Conservation (phyloP, 1,140 invertebrate genomes). For the Drosophila insularis region DNA sequence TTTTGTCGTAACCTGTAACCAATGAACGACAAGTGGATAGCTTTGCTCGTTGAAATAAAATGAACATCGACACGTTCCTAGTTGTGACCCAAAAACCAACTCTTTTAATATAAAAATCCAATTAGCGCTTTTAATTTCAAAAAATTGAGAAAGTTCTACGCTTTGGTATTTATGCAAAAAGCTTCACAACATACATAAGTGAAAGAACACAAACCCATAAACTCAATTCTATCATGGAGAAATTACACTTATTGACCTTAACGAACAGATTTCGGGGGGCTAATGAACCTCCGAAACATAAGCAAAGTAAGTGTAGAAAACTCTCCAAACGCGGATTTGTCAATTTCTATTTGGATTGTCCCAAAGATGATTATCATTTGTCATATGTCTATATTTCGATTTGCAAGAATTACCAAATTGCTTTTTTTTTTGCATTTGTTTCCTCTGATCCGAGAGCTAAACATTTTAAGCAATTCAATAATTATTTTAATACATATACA, state of each 20-base stretch:
- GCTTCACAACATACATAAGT: neutral
- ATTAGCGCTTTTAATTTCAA: neutral
- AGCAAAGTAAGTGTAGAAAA: no score
- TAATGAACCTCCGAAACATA: no score
- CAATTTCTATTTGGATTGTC: no score
- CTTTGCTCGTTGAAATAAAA: neutral
- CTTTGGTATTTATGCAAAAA: conserved; percentile 1
- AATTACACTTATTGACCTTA: no score
- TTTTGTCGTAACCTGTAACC: no score
- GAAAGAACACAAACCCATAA: neutral
- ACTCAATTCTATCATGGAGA: no score
- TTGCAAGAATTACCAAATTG: conserved; percentile 2
- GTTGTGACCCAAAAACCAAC: neutral
- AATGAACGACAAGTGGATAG: no score
- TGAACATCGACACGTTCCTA: neutral
- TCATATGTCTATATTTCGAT: neutral
- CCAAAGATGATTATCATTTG: neutral
- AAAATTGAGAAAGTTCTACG: neutral
- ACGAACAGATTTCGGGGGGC: no score
- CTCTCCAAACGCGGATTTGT: neutral
- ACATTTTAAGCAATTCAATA: conserved; percentile 9
- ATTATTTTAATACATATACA: neutral
- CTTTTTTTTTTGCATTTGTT: neutral
- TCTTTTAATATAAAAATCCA: neutral
- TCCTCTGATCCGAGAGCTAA: neutral